Conservation (phyloP, 2,888 invertebrate genomes). For the Melanargia galathea region DNA sequence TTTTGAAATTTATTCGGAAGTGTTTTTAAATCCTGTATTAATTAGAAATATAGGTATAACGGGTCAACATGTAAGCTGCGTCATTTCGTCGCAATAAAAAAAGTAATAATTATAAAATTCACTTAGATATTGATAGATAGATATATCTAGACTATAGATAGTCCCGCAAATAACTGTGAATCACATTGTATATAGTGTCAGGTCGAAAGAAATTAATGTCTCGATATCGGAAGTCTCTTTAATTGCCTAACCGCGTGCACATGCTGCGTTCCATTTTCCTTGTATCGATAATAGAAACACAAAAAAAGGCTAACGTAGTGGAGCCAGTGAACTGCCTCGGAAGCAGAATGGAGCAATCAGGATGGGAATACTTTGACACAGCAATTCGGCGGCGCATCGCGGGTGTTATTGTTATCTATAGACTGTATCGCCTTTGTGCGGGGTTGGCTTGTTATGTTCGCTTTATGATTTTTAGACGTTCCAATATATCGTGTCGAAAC, state of each 20-base stretch:
- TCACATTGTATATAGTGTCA: constrained; percentile 29
- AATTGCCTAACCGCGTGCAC: constrained; percentile 42
- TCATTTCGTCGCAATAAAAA: neutral
- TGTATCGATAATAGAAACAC: constrained; percentile 61
- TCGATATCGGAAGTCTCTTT: constrained; percentile 37
- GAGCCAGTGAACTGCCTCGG: constrained; percentile 55
- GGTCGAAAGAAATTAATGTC: constrained; percentile 35
- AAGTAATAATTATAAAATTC: neutral
- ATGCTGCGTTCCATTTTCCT: constrained; percentile 46
- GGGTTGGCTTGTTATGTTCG: constrained; percentile 39
- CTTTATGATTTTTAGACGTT: constrained; percentile 32
- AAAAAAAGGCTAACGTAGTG: constrained; percentile 62
- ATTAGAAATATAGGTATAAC: no score
- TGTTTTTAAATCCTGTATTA: no score
- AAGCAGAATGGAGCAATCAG: constrained; percentile 78
- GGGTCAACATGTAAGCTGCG: no score
- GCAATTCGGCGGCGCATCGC: constrained; percentile 71
- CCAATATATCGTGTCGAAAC: constrained; percentile 20
- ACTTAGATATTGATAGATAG: neutral
- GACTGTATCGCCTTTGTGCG: constrained; percentile 74
- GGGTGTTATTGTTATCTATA: constrained; percentile 68
- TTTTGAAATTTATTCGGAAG: no score
- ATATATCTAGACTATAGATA: neutral
- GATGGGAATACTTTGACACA: constrained; percentile 76
- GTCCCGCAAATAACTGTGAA: neutral